Base-by-base conservation (phyloP, 1,140 invertebrate genomes). In the Aphelenchoides besseyi region DNA sequence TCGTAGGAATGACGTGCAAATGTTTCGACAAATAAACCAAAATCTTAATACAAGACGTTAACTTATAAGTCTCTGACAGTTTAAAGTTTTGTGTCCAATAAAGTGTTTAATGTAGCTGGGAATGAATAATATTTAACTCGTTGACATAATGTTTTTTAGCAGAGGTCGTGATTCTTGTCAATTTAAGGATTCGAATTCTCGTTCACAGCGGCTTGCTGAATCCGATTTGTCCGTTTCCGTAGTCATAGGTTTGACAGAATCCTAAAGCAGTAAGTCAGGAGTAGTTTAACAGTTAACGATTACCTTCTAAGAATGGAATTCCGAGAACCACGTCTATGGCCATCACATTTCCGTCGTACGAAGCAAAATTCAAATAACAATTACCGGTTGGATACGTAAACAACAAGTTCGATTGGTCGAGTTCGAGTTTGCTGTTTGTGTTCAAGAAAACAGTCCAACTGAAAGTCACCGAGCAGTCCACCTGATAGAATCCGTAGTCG, bases 391-490 rank as follows among this genome's bases (percentile, higher is more conserved):
- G 5, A 23, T 8, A 28, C 12, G 5, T 5, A 5, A 5, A 59
- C 5, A 59, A 23, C 26, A 59, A 8, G 5, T 5, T 59, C 18
- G 55, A 8, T 33, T 59, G 5, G 55, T 59, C 55, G 55, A 59
- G 5, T 28, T 29, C 18, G 18, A 59, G 5, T 23, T 59, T 23
- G 5, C 12, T 5, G 55, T 18, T 23, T n/a, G n/a, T n/a, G 55
- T 59, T 33, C 5, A 59, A 5, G 18, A 29, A 5, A 33, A 59
- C 5, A 33, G 5, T 59, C 55, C 55, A 59, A 28, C 5, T 59
- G 55, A 59, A 59, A 8, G 5, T 59, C 26, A 18, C 23, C 55
- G 55, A 59, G 18, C 55, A 59, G 55, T 59, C 55, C 5, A 59
- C 55, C 5, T 5, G 5, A 23, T 59, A 59, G 18, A 59, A 59